Base-by-base conservation (phyloP, 1,140 invertebrate species). In the Philopotamus ludificatus region DNA sequence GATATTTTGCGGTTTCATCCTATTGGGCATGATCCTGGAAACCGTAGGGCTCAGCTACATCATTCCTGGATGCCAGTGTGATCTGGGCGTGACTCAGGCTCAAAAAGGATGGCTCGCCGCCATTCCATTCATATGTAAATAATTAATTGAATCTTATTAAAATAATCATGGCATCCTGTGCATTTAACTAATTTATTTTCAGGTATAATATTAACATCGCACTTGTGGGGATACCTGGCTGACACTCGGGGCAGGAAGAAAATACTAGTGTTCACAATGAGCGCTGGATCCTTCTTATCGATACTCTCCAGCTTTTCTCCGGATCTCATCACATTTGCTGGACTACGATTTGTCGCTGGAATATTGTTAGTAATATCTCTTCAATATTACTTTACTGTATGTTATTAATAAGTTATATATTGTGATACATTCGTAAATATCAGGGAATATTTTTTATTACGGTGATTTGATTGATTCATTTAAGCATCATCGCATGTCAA, bases 211-310 rank as follows among this genome's bases (percentile, higher is more conserved):
- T 70, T 84, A 3, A 83, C 79, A 10, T 83, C 82, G 0, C 83
- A 84, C 72, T 75, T 91, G 22, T 93, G 91, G 91, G 92, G 92
- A 23, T 91, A 87, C 57, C 70, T 93, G 12, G 88, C 89, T 0
- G 92, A 95, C 73, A 86, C 87, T 0, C 79, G 84, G 20, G 92
- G 92, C 0, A 82, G 92, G 0, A 81, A 84, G 16, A 82, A 83
- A 2, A 81, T 91, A 2, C 78, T 94, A 50, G 76, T 89, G 7
- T 82, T 83, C 15, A 88, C 90, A 0, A 86, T 90, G 68, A 69
- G 85, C 0, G 73, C 88, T 0, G 88, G 90, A 61, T 82, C 83
- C 1, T 66, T 89, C 0, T 84, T 86, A 59, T 87, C 86, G 0
- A 73, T 89, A 0, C 66, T 86, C 0, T 86, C 87, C 4, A 86